A percentile compares a stretch with the other conserved stretches of the same genome.
phyloP scores from a whole-genome alignment of 2,797 vertebrate species.

The Pantherophis vulpinus region DNA sequence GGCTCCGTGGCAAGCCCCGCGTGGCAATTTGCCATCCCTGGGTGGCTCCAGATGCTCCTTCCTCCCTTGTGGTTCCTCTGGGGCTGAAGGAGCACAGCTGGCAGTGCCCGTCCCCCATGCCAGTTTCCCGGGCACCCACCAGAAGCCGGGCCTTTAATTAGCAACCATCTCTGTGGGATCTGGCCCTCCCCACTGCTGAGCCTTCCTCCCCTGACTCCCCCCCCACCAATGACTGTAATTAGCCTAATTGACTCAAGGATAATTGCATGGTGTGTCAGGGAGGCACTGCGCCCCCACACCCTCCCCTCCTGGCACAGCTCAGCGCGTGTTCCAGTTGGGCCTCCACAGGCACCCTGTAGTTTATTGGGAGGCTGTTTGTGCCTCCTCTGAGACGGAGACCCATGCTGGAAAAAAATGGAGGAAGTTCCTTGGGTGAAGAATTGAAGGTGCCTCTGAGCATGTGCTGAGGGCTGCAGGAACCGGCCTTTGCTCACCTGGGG shows the following conservation, averaged over 20 bases:
- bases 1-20: background rate
- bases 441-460: background rate
- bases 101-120: background rate
- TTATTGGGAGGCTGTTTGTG: background rate
- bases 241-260: conserved; percentile 59
- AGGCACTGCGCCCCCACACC: background rate
- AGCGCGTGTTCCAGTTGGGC: background rate
- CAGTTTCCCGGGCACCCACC: background rate
- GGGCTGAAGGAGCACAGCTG: background rate
- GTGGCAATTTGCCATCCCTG: background rate
- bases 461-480: background rate
- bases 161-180: conserved; percentile 1
- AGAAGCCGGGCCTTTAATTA: conserved; percentile 3
- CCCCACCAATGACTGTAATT: conserved; percentile 46
- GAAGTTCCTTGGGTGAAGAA: no score
- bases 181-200: background rate
- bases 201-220: background rate
- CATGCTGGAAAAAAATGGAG: background rate
- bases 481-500: background rate
- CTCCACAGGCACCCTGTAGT: rapidly evolving
- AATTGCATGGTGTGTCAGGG: conserved; percentile 48
- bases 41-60: background rate
- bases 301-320: background rate
- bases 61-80: background rate
- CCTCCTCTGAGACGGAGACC: background rate